phyloP scores from a whole-genome alignment of 2,113 vertebrate species.

The Heliornis fulica region DNA sequence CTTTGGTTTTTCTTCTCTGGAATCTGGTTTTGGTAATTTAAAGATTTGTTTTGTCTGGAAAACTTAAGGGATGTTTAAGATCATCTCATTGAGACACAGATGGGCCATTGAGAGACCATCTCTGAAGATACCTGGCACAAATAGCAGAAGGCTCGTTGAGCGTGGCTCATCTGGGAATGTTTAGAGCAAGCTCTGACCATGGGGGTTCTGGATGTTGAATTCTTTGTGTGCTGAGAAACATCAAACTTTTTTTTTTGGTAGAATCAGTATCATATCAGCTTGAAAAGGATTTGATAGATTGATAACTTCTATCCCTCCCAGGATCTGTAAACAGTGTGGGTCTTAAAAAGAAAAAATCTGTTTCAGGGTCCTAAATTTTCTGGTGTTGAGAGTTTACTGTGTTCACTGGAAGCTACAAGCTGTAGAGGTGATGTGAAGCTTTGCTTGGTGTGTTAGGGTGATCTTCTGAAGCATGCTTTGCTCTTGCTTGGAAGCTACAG shows the following conservation, averaged over 20 bases:
- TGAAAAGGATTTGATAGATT: background rate
- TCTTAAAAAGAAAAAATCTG: background rate
- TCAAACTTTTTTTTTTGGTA: rapidly evolving
- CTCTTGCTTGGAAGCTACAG: background rate
- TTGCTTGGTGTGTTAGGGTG: background rate
- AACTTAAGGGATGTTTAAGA: background rate
- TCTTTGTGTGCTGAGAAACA: background rate
- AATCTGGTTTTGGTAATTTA: background rate
- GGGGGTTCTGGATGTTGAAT: background rate
- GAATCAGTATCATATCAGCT: background rate
- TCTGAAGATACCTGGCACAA: background rate
- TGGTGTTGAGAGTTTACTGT: background rate
- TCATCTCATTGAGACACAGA: background rate
- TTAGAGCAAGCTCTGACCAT: background rate
- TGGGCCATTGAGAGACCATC: rapidly evolving
- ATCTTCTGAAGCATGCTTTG: background rate
- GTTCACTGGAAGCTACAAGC: background rate
- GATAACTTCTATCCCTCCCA: background rate
- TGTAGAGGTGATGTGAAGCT: background rate
- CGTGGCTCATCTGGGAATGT: background rate
- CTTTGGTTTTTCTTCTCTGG: background rate
- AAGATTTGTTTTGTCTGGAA: background rate
- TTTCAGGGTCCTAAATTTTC: background rate
- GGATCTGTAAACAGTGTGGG: background rate
- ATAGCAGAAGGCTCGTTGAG: background rate